Evolutionary conservation across 2,113 vertebrate genomes (phyloP), one percentile per base, ranked within the genome.

Genomic region (Centropristis striata): DNA sequence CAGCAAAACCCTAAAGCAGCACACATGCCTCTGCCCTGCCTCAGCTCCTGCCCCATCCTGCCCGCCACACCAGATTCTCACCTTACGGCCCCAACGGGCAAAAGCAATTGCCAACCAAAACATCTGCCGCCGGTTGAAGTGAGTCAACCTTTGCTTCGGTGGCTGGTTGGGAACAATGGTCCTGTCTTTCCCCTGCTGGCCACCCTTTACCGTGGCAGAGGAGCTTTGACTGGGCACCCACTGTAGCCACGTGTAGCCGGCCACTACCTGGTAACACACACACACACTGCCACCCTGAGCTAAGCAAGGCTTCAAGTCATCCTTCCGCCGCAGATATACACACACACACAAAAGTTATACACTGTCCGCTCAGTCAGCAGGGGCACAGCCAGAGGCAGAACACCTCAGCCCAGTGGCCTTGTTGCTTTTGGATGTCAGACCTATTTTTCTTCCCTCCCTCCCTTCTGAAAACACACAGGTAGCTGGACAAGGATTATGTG

Each of bases 351-450:
- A 55, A 54, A 58, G 58, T 21, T 68, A 50, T 51, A 18, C 37
- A 70, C 55, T 46, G 61, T 65, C 58, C 15, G 55, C 72, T 81
- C 68, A 71, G 89, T 91, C 91, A 91, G 89, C 81, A 87, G 32
- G 41, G 71, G 49, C 61, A 42, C 75, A 71, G 69, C 79, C 87
- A 80, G 66, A 78, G 80, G 73, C 80, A 61, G 68, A 86, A 73
- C 71, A 87, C 86, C 83, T 81, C 65, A 80, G 83, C 71, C 74
- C 86, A 83, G 65, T 75, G 50, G 68, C 44, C 65, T 23, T 91
- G 91, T 92, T 93, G 67, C 80, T 91, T 55, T 91, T 92, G 91
- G 93, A 92, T 37, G 46, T 27, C 59, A 55, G 61, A 78, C 11
- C 39, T 83, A 49, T 85, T 91, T 90, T 88, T 71, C 78, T 84